These are phyloP conservation scores for Pituophis catenifer DNA, from an alignment of 2,113 vertebrate genomes.

Conservation along the genomic window DNA sequence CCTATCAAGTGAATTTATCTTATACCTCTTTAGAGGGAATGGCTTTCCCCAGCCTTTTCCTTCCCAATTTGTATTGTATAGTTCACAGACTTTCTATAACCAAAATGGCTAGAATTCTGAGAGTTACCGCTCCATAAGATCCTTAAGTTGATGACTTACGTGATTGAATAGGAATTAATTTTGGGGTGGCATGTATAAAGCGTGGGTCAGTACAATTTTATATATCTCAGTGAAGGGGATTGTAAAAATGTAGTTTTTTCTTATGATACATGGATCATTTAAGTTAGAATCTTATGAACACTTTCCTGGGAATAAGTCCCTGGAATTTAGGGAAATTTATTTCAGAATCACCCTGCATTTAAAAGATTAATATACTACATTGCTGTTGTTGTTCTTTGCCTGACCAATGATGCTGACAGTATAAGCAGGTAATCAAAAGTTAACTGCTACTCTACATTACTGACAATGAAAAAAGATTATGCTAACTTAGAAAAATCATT, in stretches of 20 bases:
- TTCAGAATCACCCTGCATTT: not conserved
- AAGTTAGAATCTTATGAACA: not conserved
- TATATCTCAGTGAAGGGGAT: no score
- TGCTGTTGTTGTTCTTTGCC: not conserved
- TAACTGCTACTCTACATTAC: not conserved
- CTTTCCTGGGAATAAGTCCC: not conserved
- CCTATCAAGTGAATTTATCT: not conserved
- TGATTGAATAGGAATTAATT: not conserved
- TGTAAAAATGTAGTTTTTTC: not conserved
- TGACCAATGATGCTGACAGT: not conserved
- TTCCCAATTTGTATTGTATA: not conserved
- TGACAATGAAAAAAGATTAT: not conserved
- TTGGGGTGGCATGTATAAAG: not conserved
- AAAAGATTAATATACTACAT: not conserved
- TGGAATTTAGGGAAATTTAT: not conserved
- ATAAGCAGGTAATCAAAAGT: not conserved
- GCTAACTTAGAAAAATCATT: not conserved
- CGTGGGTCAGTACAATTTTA: no score
- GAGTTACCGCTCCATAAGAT: not conserved
- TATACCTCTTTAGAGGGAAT: not conserved
- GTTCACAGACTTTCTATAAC: not conserved
- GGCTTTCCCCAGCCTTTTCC: not conserved
- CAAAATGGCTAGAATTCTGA: not conserved
- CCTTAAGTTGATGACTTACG: not conserved
- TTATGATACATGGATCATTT: not conserved